Percentiles rank a stretch among this genome's conserved stretches.
Evolutionary conservation across 2,888 invertebrate species (phyloP).

Genomic region (Andrena haemorrhoa): DNA sequence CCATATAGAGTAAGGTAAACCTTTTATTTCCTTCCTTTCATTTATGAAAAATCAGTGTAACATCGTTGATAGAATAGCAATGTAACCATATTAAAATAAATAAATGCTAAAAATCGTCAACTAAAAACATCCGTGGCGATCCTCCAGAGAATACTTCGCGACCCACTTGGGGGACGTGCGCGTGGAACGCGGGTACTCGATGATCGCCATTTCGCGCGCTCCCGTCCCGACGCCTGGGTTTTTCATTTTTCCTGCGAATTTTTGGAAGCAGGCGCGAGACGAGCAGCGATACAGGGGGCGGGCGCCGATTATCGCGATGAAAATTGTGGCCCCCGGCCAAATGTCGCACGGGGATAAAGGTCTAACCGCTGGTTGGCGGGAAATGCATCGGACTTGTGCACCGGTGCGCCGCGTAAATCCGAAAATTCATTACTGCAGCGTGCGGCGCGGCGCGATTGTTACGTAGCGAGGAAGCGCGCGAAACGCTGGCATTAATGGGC

Average conservation of each 20-base stretch:
- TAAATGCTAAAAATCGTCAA: too few relatives aligned
- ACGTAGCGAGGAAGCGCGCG: slow-evolving; percentile 56
- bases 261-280: slow-evolving; percentile 7
- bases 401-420: slow-evolving; percentile 75
- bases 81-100: too few relatives aligned
- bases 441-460: slow-evolving; percentile 64
- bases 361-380: slow-evolving; percentile 72
- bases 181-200: not conserved
- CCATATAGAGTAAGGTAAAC: too few relatives aligned
- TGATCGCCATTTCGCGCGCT: not conserved
- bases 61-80: too few relatives aligned
- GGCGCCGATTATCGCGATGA: slow-evolving; percentile 70
- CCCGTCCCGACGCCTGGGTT: too few relatives aligned
- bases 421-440: slow-evolving; percentile 75
- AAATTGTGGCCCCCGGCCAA: slow-evolving; percentile 74
- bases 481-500: slow-evolving; percentile 68
- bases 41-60: too few relatives aligned
- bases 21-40: too few relatives aligned
- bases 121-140: too few relatives aligned
- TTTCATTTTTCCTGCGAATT: not conserved
- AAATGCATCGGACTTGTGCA: slow-evolving; percentile 74
- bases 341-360: slow-evolving; percentile 77
- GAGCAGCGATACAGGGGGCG: slow-evolving; percentile 31
- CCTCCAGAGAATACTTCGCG: too few relatives aligned
- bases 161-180: too few relatives aligned